phyloP scores from a whole-genome alignment of 2,888 invertebrate species.

The Scaptomyza caliginosa region DNA sequence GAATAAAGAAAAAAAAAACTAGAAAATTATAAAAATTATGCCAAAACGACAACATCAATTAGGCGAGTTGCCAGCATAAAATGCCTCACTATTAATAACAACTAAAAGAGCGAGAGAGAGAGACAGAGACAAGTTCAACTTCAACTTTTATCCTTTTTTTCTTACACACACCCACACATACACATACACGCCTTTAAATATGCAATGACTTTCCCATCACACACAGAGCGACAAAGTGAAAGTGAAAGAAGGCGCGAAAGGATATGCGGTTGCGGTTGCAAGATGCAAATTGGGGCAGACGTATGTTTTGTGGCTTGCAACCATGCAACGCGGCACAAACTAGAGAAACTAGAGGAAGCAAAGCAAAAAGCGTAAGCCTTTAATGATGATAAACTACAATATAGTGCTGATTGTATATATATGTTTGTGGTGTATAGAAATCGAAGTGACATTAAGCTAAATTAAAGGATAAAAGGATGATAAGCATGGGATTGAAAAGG shows the following conservation, averaged over 20 bases:
- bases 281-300: conserved; percentile 11
- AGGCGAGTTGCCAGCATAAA: conserved; percentile 62
- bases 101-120: not conserved
- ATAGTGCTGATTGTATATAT: not conserved
- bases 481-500: not conserved
- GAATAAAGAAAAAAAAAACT: conserved; percentile 12
- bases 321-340: not conserved
- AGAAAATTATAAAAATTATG: conserved; percentile 53
- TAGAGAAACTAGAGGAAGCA: not conserved
- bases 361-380: not conserved
- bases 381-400: not conserved
- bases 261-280: not conserved
- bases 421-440: not conserved
- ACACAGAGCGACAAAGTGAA: conserved; percentile 1
- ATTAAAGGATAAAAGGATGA: not conserved
- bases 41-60: conserved; percentile 59
- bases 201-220: conserved; percentile 20
- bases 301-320: not conserved
- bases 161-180: not conserved
- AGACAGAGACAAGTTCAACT: not conserved
- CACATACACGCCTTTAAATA: conserved; percentile 22
- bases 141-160: not conserved
- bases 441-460: not conserved
- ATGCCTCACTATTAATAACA: conserved; percentile 44
- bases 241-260: not conserved